phyloP scores from a whole-genome alignment of 2,113 vertebrate species.

The Marcusenius ussheri region DNA sequence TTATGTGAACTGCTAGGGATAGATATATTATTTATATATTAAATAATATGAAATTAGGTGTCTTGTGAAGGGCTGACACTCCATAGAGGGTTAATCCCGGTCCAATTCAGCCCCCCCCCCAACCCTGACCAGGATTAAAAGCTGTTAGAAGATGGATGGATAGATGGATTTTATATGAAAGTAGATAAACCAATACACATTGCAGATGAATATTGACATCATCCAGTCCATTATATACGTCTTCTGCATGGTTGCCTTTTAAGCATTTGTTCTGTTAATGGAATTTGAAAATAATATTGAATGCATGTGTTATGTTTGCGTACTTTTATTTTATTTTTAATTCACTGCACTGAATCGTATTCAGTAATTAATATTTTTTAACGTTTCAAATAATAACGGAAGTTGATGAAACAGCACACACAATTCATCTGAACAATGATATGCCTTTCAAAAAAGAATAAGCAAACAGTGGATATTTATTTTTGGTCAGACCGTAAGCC shows the following conservation, averaged over 20 bases:
- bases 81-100: neutral
- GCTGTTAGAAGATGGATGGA: neutral
- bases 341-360: neutral
- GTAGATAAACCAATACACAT: neutral
- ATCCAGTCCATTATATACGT: neutral
- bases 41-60: neutral
- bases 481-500: neutral
- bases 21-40: neutral
- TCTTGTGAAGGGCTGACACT: neutral
- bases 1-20: neutral
- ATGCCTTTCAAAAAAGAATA: slow-evolving; percentile 46
- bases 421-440: slow-evolving; percentile 37
- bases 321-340: neutral
- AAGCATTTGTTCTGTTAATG: neutral
- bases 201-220: neutral
- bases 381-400: neutral
- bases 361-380: neutral
- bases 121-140: neutral
- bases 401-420: neutral
- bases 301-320: neutral
- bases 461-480: slow-evolving; percentile 29
- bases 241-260: neutral
- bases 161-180: neutral
- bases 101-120: neutral
- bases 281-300: neutral